Conservation (phyloP, 1,140 invertebrate species). For the Drosophila orena region DNA sequence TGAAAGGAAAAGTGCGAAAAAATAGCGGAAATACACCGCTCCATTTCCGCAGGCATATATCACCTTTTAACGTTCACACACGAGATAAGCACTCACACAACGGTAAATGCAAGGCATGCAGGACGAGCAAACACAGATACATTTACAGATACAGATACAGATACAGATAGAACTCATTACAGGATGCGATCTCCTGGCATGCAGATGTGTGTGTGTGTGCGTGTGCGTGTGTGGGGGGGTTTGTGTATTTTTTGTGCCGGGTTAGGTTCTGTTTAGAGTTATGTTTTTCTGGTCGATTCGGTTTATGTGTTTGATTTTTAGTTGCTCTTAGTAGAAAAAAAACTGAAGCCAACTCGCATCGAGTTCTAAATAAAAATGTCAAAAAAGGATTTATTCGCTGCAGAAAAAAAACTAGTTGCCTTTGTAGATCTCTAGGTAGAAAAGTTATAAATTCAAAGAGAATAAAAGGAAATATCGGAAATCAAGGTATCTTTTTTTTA, state of each 20-base stretch:
- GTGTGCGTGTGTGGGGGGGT: too few relatives aligned
- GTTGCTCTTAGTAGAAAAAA: constrained; percentile 71
- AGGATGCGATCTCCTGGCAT: constrained; percentile 40
- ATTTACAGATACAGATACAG: neutral
- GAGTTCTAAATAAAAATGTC: constrained; percentile 57
- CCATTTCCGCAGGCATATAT: constrained; percentile 25
- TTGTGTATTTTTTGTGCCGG: constrained; percentile 26
- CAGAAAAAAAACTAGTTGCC: constrained; percentile 37
- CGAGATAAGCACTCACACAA: constrained; percentile 16
- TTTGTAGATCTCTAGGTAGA: constrained; percentile 39
- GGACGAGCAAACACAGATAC: constrained; percentile 18
- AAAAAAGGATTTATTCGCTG: constrained; percentile 39
- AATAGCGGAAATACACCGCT: constrained; percentile 23
- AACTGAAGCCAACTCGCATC: constrained; percentile 50
- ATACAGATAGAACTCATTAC: constrained; percentile 1
- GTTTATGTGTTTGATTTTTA: constrained; percentile 75
- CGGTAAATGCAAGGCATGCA: constrained; percentile 24
- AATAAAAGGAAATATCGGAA: constrained; percentile 63
- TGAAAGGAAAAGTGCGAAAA: constrained; percentile 16
- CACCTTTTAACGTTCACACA: constrained; percentile 1
- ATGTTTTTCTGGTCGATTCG: constrained; percentile 39
- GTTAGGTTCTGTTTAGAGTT: constrained; percentile 50
- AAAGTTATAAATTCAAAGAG: constrained; percentile 64
- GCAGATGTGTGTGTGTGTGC: constrained; percentile 21
- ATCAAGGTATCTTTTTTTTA: constrained; percentile 43